A percentile compares a stretch with the other conserved stretches of the same genome.
Conservation (phyloP, 23 tunicate genomes). For the Trididemnum clinides region DNA sequence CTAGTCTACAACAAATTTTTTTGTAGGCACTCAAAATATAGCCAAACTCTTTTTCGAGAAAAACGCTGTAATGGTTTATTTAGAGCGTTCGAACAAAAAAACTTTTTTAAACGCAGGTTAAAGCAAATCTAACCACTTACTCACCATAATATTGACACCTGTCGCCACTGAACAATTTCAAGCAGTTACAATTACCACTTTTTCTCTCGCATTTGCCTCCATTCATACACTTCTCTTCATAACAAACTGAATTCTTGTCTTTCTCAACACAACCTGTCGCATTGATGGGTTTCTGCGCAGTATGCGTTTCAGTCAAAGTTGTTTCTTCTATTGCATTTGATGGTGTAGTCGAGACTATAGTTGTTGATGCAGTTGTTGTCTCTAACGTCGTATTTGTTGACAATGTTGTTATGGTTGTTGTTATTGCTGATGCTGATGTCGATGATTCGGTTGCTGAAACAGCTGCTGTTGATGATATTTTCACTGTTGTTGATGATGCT, state of each 20-base stretch:
- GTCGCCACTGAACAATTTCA: slow-evolving; percentile 59
- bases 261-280: too few species aligned
- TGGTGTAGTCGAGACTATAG: too few species aligned
- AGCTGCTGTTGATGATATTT: background rate
- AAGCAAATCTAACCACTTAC: too few species aligned
- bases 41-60: too few species aligned
- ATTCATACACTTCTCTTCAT: slow-evolving; percentile 67
- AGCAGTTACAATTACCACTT: slow-evolving; percentile 58
- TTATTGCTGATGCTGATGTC: background rate
- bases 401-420: background rate
- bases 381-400: background rate
- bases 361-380: background rate
- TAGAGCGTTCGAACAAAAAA: too few species aligned
- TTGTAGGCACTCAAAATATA: too few species aligned
- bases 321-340: background rate
- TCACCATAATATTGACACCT: slow-evolving; percentile 49
- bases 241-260: slow-evolving; percentile 42
- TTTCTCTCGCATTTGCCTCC: slow-evolving; percentile 55
- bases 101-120: too few species aligned
- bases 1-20: too few species aligned
- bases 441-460: slow-evolving; percentile 1
- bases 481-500: background rate
- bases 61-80: too few species aligned
- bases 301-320: background rate
- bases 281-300: too few species aligned